Conservation (phyloP, 92 coral and sea anemone genomes). For the Porites cylindrica region DNA sequence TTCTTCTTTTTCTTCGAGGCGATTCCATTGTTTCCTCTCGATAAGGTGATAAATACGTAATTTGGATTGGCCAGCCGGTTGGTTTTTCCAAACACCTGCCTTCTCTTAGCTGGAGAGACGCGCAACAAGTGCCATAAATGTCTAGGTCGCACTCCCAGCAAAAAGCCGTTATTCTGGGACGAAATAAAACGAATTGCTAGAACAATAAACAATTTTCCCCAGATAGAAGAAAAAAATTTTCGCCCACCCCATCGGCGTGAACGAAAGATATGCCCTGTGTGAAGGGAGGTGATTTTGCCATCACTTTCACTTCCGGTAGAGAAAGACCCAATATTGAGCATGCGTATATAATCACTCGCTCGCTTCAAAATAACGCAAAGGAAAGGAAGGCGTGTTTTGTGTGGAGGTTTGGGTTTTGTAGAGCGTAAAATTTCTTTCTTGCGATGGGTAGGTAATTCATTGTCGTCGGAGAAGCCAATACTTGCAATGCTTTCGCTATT, state of each 20-base stretch:
- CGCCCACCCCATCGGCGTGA: no score
- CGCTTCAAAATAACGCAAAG: conserved; percentile 49
- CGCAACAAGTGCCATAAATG: no score
- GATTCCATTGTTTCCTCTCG: neutral
- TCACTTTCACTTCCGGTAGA: conserved; percentile 70
- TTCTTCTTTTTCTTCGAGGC: no score
- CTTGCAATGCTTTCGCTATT: conserved; percentile 17
- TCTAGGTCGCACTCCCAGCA: no score
- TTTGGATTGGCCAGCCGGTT: conserved; percentile 5
- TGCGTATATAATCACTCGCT: conserved; percentile 68
- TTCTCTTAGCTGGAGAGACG: neutral
- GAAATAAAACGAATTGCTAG: no score
- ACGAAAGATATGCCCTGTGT: conserved; percentile 17
- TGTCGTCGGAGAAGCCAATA: conserved; percentile 10
- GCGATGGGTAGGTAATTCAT: conserved; percentile 71
- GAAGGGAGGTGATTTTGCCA: neutral
- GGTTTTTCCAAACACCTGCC: conserved; percentile 22
- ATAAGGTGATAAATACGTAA: conserved; percentile 4
- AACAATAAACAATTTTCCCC: no score
- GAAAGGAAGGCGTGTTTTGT: conserved; percentile 75
- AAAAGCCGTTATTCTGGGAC: no score
- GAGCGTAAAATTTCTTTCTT: conserved; percentile 54
- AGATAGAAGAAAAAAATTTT: no score
- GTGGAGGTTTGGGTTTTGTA: conserved; percentile 33
- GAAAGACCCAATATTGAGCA: conserved; percentile 44